A percentile compares a stretch with the other conserved stretches of the same genome.
phyloP scores from a whole-genome alignment of 2,888 invertebrate genomes.

The Tetragnatha montana region DNA sequence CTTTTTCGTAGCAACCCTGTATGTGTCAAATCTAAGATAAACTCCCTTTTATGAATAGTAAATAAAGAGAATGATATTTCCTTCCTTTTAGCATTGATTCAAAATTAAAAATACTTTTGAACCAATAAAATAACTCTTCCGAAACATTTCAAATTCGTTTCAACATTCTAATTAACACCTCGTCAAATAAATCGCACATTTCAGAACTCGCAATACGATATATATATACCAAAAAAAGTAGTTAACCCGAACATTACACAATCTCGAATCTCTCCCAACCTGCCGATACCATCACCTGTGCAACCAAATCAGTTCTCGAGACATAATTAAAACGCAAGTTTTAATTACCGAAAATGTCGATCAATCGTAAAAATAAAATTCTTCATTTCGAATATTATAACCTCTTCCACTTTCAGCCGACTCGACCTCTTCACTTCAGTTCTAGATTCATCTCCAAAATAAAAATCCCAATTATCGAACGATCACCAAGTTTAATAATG shows the following conservation, averaged over 20 bases:
- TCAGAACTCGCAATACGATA: not conserved
- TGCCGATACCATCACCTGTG: not conserved
- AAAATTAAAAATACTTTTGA: too few species aligned
- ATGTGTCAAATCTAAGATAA: too few species aligned
- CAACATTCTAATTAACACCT: not conserved
- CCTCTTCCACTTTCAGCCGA: not conserved
- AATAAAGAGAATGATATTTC: too few species aligned
- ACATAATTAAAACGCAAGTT: not conserved
- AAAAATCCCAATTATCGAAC: slow-evolving; percentile 28
- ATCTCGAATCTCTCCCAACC: not conserved
- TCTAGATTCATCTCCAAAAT: not conserved
- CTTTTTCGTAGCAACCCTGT: too few species aligned
- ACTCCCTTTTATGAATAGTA: too few species aligned
- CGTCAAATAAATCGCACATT: not conserved
- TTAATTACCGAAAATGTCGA: not conserved
- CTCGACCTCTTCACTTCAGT: not conserved
- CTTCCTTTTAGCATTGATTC: too few species aligned
- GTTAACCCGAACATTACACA: not conserved
- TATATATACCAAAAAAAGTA: not conserved
- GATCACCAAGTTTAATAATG: slow-evolving; percentile 7
- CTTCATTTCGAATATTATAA: not conserved
- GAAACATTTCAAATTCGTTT: too few species aligned
- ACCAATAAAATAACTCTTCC: too few species aligned
- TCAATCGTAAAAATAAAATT: not conserved
- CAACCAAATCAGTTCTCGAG: not conserved